Percentiles rank a stretch among this genome's conserved stretches.
These are phyloP conservation scores for Lasaia peninsularis DNA, from an alignment of 1,140 invertebrate species.

Conservation along the genomic window DNA sequence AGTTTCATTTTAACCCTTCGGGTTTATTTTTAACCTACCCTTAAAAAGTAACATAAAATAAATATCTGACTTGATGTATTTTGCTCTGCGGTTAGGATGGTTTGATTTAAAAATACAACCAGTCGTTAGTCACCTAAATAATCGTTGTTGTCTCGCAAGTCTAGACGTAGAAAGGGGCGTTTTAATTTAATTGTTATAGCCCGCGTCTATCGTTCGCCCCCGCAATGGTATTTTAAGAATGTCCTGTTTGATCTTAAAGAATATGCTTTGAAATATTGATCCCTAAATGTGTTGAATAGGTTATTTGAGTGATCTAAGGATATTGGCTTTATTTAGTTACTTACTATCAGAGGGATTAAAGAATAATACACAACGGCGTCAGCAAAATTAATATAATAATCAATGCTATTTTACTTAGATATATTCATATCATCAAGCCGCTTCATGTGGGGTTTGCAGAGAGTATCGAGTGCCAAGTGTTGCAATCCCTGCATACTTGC, in stretches of 20 bases:
- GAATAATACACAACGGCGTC: background rate
- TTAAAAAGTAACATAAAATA: background rate
- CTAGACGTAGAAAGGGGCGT: conserved; percentile 7
- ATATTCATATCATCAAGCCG: too few relatives aligned
- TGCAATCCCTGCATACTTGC: too few relatives aligned
- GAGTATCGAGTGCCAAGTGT: too few relatives aligned
- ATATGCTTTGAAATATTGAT: background rate
- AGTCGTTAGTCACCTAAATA: conserved; percentile 12
- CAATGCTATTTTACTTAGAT: too few relatives aligned
- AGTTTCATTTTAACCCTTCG: too few relatives aligned
- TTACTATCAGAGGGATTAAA: conserved; percentile 13
- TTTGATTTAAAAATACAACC: conserved; percentile 10
- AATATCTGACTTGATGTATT: background rate
- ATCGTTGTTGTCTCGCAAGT: conserved; percentile 12
- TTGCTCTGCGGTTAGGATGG: conserved; percentile 2
- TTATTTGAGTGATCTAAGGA: too few relatives aligned
- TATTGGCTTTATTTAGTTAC: background rate
- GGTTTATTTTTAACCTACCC: too few relatives aligned
- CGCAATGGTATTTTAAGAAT: background rate
- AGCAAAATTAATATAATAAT: too few relatives aligned
- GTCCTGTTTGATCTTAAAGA: background rate
- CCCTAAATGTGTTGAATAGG: too few relatives aligned
- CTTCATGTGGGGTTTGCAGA: too few relatives aligned
- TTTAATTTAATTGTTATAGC: conserved; percentile 8
- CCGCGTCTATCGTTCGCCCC: background rate